Base-by-base conservation (phyloP, 2,888 invertebrate genomes). In the Lobophora halterata region DNA sequence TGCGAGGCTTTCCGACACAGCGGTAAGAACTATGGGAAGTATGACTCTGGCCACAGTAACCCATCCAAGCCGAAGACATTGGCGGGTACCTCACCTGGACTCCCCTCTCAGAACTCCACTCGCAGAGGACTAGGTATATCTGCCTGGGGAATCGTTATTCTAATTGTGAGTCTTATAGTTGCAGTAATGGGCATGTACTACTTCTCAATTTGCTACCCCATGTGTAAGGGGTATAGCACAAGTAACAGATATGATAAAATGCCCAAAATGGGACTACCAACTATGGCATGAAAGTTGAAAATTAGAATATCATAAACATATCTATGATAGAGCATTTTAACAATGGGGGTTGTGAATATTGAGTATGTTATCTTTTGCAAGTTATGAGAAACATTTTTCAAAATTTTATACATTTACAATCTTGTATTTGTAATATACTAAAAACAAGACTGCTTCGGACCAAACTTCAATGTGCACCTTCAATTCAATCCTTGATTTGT, bases 141-240 rank as follows among this genome's bases (percentile, higher is more conserved):
- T 0, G 92, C 92, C 0, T 92, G 92, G 89, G 92, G 92, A 9
- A 89, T 92, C 13, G 89, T 91, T 5, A 70, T 80, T n/a, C 55
- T 91, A 5, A 69, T 90, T 37, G 62, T 90, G 5, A 74, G 79
- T 1, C 44, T 89, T n/a, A 87, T 90, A 20, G 56, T 90, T 9
- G 70, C 85, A 3, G 82, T 85, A 46, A 78, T 88, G 65, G 88
- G 88, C 0, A 79, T 89, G 20, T 92, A 93, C 58, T 93, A 92
- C 56, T 88, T 90, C 45, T 88, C 91, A 14, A 87, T 92, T 52
- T 92, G 92, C 55, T 92, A 92, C 66, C 92, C 92, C 27, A 62
- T 92, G 26, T 92, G 91, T 52, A 85, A 88, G 47, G 50, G 42
- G 7, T 48, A 40, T 13, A 48, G 40, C 28, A 88, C 88, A 48